Evolutionary conservation across 2,888 invertebrate genomes (phyloP), one percentile per base, ranked within the genome.

Genomic region (Periphyllus acericola): DNA sequence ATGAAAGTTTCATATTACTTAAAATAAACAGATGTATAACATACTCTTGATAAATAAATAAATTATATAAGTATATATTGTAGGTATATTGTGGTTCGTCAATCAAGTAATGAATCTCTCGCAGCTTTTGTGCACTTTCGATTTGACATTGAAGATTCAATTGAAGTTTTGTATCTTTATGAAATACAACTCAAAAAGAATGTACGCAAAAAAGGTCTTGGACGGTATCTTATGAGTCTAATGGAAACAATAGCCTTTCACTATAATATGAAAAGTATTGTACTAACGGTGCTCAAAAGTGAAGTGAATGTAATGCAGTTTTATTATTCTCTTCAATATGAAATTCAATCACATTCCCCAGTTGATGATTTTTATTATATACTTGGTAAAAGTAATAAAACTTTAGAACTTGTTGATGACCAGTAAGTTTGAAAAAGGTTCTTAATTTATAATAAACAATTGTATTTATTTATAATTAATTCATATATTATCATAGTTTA

Each of bases 101-200:
- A 87, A 25, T 60, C 74, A 81, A 66, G 25, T 32, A n/a, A 74
- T 66, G 40, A 32, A 17, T 80, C 92, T 85, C 93, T 94, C 0
- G 92, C 96, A 84, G 97, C 95, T 3, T 96, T 96, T 92, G 94
- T 95, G 85, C 96, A 97, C 92, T 96, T 96, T 91, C 92, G 96
- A 91, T 96, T 96, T 92, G 96, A 96, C 91, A 93, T 96, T 92
- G 96, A 97, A 91, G 94, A 94, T 91, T 95, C 95, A 29, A 92
- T 94, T 82, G 94, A 95, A 91, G 96, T 96, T 11, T 91, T 96
- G 14, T 96, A 96, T 91, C 96, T 96, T 91, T 98, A 98, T 92
- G 98, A 98, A 92, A 93, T 98, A 89, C 98, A 98, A 92, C 93
- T 98, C 90, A 95, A 95, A 91, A 92, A 93, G 83, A 92, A 92